These are phyloP conservation scores for Equus przewalskii DNA, from an alignment of 2,113 vertebrate genomes.

Conservation along the genomic window DNA sequence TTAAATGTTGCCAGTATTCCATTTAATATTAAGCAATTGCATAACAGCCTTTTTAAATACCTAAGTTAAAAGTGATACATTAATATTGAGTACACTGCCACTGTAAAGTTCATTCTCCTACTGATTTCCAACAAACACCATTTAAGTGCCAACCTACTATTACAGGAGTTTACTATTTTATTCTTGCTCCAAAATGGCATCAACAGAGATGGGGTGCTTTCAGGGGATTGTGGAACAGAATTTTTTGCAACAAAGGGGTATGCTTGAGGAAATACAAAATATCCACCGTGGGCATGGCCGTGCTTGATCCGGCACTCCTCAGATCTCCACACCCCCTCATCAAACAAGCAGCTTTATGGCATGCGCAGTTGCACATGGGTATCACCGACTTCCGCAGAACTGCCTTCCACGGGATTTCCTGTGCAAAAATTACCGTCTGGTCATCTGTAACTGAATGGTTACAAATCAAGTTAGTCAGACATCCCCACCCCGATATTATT, in stretches of 20 bases:
- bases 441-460: conserved; percentile 68
- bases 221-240: conserved; percentile 79
- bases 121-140: conserved; percentile 70
- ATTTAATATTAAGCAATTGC: conserved; percentile 77
- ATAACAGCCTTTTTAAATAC: conserved; percentile 56
- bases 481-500: neutral
- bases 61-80: conserved; percentile 63
- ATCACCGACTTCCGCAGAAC: conserved; percentile 77
- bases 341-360: conserved; percentile 79
- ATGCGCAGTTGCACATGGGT: conserved; percentile 68
- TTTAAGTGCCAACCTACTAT: conserved; percentile 74
- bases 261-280: conserved; percentile 76
- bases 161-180: conserved; percentile 84
- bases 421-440: conserved; percentile 71
- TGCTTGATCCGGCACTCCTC: conserved; percentile 63
- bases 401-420: conserved; percentile 85
- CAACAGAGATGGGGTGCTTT: conserved; percentile 82
- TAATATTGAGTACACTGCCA: conserved; percentile 26
- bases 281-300: neutral
- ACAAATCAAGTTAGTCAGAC: neutral
- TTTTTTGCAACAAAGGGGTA: conserved; percentile 69
- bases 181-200: conserved; percentile 82
- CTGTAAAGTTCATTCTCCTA: conserved; percentile 40
- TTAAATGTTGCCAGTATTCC: conserved; percentile 69
- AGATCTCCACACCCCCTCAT: conserved; percentile 65